phyloP scores from a whole-genome alignment of 2,888 invertebrate species.

The Nymphalis c-album region DNA sequence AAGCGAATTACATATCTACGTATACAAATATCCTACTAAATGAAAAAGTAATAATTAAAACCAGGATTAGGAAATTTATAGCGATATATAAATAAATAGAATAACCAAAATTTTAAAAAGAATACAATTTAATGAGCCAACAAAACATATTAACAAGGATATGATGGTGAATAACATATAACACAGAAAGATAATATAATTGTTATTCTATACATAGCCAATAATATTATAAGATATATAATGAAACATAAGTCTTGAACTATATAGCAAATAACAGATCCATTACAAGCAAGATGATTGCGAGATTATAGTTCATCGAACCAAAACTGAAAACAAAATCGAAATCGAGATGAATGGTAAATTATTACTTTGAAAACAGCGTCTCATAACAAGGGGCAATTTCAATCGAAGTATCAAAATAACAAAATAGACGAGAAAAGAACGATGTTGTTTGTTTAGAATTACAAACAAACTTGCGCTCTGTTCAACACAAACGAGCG shows the following conservation, averaged over 20 bases:
- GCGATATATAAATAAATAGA: too few relatives aligned
- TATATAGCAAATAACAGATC: not conserved
- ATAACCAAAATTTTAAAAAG: too few relatives aligned
- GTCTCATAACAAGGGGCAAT: constrained; percentile 35
- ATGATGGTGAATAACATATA: too few relatives aligned
- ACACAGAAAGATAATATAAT: too few relatives aligned
- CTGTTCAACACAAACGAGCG: constrained; percentile 29
- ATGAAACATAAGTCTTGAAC: not conserved
- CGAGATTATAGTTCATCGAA: constrained; percentile 23
- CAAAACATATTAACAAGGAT: too few relatives aligned
- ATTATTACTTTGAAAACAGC: constrained; percentile 37
- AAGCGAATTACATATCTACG: too few relatives aligned
- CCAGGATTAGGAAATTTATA: too few relatives aligned
- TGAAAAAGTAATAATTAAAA: too few relatives aligned
- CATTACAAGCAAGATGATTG: constrained; percentile 5
- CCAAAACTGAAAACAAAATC: constrained; percentile 20
- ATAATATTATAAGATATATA: too few relatives aligned
- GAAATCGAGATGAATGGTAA: constrained; percentile 28
- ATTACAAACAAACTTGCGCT: constrained; percentile 35
- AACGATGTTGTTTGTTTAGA: constrained; percentile 47
- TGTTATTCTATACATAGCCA: too few relatives aligned
- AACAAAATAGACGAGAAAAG: constrained; percentile 42
- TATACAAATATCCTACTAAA: too few relatives aligned
- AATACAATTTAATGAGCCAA: too few relatives aligned
- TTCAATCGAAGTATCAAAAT: constrained; percentile 45